Conservation (phyloP, 2,113 vertebrate genomes). For the Struthio camelus region DNA sequence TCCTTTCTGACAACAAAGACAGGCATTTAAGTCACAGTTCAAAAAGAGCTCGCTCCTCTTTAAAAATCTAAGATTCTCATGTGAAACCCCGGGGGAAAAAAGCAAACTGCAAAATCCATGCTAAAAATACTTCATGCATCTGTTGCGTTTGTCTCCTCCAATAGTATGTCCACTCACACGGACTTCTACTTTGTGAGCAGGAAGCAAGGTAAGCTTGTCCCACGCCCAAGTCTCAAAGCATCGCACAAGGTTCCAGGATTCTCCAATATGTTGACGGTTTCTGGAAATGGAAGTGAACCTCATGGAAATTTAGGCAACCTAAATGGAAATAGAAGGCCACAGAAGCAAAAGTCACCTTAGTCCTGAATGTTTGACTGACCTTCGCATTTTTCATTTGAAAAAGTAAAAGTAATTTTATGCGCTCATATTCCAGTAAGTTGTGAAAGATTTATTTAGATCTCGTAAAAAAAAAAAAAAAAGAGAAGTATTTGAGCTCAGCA, state of each 20-base stretch:
- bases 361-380: not conserved
- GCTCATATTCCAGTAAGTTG: not conserved
- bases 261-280: rapidly evolving
- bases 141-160: not conserved
- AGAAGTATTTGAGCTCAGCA: not conserved
- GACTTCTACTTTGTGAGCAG: not conserved
- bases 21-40: not conserved
- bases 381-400: not conserved
- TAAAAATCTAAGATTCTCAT: not conserved
- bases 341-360: not conserved
- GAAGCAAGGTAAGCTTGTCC: not conserved
- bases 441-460: not conserved
- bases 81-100: not conserved
- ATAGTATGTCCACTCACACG: rapidly evolving
- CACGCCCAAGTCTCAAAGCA: not conserved
- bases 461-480: not conserved
- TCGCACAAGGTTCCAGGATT: not conserved
- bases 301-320: not conserved
- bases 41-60: not conserved
- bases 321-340: not conserved
- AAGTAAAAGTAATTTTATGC: not conserved
- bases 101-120: not conserved
- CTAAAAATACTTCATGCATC: not conserved
- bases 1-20: not conserved
- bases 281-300: not conserved